Conservation (phyloP, 2,888 invertebrate species). For the Rhorus exstirpatorius region DNA sequence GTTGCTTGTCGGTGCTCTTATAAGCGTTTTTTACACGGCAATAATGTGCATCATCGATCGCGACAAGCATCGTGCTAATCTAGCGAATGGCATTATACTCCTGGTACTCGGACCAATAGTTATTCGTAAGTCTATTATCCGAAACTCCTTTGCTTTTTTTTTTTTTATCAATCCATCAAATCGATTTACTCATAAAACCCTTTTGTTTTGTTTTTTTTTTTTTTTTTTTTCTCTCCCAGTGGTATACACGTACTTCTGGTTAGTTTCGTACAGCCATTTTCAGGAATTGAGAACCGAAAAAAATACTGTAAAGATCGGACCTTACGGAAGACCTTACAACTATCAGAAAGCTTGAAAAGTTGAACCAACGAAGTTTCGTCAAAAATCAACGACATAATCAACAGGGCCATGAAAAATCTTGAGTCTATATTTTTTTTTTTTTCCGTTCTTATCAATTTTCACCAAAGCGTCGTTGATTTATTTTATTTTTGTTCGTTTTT, state of each 20-base stretch:
- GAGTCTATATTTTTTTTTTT: conserved; percentile 27
- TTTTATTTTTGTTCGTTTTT: too few relatives aligned
- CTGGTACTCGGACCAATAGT: conserved; percentile 88
- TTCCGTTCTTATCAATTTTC: conserved; percentile 23
- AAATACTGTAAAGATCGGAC: conserved; percentile 80
- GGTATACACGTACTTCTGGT: conserved; percentile 93
- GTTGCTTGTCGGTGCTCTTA: conserved; percentile 91
- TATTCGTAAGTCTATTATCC: conserved; percentile 40
- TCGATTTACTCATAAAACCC: neutral
- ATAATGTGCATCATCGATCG: conserved; percentile 91
- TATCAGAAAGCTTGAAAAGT: conserved; percentile 81
- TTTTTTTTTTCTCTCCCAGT: conserved; percentile 88
- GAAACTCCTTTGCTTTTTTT: too few relatives aligned
- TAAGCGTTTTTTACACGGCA: conserved; percentile 93
- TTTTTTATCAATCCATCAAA: neutral
- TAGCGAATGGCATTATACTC: conserved; percentile 88
- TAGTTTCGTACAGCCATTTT: conserved; percentile 94
- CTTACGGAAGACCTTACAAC: conserved; percentile 84
- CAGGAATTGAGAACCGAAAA: conserved; percentile 88
- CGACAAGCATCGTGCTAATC: conserved; percentile 77
- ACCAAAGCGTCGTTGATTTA: conserved; percentile 28
- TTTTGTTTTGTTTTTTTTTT: neutral
- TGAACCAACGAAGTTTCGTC: neutral
- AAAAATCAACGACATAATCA: neutral
- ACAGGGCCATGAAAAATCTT: neutral